Base-by-base conservation (phyloP, 2,888 invertebrate genomes). In the Helleia helle region DNA sequence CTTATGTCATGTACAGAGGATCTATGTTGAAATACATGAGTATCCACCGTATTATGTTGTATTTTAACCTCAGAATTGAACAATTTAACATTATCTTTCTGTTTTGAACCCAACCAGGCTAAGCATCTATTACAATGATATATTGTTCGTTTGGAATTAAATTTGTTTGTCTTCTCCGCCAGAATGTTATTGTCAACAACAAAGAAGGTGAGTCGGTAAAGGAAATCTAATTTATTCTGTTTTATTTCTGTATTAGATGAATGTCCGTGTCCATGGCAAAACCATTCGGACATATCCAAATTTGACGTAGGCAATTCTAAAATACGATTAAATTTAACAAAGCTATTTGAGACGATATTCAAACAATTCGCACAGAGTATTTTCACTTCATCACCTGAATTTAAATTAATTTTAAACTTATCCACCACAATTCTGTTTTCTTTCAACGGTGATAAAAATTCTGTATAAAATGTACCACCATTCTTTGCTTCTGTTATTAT, bases 271-370 rank as follows among this genome's bases (percentile, higher is more conserved):
- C 79, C 79, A 48, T 90, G 90, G 54, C 91, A 91, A 60, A 90
- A 91, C 88, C 89, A 90, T 47, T 91, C 90, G 0, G 84, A 81
- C 59, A 87, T 83, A 54, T 89, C 89, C 42, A 87, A 68, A 65
- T 85, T 86, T 9, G 83, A 77, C 0, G 88, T 85, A 1, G 90
- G 90, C 40, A 91, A 62, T 42, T 90, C 89, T 44, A 91, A 65
- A 54, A 90, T 73, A 47, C 90, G 75, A 34, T 83, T 66, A 65
- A 90, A 90, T 34, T 71, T 74, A 0, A 85, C 73, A 38, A 58
- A 59, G 46, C 63, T 67, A 45, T 81, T 75, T n/a, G 85, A 69
- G 26, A 87, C 60, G n/a, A 68, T 51, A 58, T 87, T 86, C 0
- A 59, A 66, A 52, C 83, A 73, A 52, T 87, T 76, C 30, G 71